Evolutionary conservation across 2,888 invertebrate genomes (phyloP), one percentile per base, ranked within the genome.

Genomic region (Syrista parreyssii): DNA sequence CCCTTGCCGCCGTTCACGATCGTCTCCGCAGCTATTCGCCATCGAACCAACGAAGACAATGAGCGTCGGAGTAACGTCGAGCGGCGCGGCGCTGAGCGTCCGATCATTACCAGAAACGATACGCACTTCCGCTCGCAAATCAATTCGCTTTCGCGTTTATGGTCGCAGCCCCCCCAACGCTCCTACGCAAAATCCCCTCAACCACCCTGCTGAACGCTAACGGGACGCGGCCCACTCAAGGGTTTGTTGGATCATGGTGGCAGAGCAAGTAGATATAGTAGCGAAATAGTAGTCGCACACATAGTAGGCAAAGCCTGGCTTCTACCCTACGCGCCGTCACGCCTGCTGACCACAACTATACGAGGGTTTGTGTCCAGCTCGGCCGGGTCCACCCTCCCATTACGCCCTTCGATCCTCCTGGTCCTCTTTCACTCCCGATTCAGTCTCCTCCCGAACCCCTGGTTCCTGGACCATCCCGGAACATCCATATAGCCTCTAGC

Each of bases 321-420:
- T 55, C 82, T 84, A 85, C 87, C 86, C 87, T 86, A 85, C 85
- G 82, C 81, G 85, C 87, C 90, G 89, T 90, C 89, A 90, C 90
- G 89, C 88, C 88, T 87, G 89, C 90, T 89, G 89, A 89, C 90
- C 90, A 86, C 90, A 89, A 88, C 89, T 90, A 89, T 88, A 89
- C 87, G 88, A 89, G 88, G 85, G 83, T 81, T 80, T 82, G 86
- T 83, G 85, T 78, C 81, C 82, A 83, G 82, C 82, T 82, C 82
- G 82, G 81, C 81, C 82, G 81, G 79, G 79, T 78, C 78, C 82
- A 80, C 79, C 82, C 81, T 79, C 75, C 78, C 76, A 55, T 55
- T 55, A 55, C 55, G 23, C 55, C 55, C 55, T 23, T 6, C 55
- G 15, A 55, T 55, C 55, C 55, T 55, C 55, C 55, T 55, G 55